Evolutionary conservation across 2,888 invertebrate species (phyloP).

Genomic region (Nomada fabriciana): DNA sequence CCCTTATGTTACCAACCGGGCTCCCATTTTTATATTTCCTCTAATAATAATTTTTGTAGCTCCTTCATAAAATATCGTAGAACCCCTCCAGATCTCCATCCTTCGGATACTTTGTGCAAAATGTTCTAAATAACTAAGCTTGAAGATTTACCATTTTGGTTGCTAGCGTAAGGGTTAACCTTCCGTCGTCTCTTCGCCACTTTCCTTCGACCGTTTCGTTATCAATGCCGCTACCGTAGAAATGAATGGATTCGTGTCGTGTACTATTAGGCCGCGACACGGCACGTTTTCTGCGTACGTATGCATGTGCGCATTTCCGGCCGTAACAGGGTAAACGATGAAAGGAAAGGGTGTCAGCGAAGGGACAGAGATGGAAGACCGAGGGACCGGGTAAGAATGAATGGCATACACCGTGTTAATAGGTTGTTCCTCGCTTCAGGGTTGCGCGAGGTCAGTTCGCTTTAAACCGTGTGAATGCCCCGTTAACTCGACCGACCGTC

Average conservation of each 20-base stretch:
- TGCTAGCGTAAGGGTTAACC: too few species aligned
- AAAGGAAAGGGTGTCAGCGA: constrained; percentile 28
- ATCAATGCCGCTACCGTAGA: constrained; percentile 2
- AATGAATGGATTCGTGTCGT: constrained; percentile 75
- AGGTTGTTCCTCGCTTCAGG: constrained; percentile 72
- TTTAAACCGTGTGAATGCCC: constrained; percentile 57
- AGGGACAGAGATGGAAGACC: constrained; percentile 38
- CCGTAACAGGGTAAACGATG: constrained; percentile 46
- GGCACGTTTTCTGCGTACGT: constrained; percentile 63
- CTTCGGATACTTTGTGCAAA: too few species aligned
- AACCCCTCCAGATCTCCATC: too few species aligned
- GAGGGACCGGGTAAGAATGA: constrained; percentile 65
- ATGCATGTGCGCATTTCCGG: constrained; percentile 18
- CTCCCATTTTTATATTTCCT: too few species aligned
- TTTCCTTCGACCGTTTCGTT: background rate
- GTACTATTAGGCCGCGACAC: constrained; percentile 73
- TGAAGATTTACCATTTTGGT: too few species aligned
- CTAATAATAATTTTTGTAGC: too few species aligned
- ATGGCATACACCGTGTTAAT: constrained; percentile 77
- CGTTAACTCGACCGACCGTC: constrained; percentile 58
- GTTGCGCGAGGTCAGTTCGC: constrained; percentile 75
- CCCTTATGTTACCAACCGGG: too few species aligned
- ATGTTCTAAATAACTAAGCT: too few species aligned
- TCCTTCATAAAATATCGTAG: too few species aligned
- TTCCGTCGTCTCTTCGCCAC: too few species aligned